These are phyloP conservation scores for Vulpes ferrilata DNA, from an alignment of 2,113 vertebrate species.

Conservation along the genomic window DNA sequence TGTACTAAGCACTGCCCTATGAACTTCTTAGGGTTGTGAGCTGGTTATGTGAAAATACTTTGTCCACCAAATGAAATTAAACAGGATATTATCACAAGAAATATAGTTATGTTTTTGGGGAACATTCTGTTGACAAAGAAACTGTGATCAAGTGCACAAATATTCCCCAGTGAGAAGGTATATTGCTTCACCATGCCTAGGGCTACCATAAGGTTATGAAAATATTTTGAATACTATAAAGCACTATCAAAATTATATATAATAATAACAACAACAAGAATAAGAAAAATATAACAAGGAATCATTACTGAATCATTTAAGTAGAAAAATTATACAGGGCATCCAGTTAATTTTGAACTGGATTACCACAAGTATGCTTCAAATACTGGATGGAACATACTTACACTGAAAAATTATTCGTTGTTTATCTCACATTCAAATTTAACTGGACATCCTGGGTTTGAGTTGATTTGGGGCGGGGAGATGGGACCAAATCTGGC, in stretches of 20 bases:
- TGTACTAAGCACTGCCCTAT: background rate
- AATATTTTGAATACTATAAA: background rate
- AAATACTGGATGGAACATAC: background rate
- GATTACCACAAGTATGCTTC: background rate
- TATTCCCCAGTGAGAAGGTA: background rate
- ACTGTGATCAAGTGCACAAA: background rate
- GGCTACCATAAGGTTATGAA: background rate
- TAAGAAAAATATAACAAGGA: background rate
- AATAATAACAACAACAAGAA: background rate
- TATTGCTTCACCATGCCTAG: background rate
- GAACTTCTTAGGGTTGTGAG: background rate
- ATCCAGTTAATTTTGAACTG: conserved; percentile 17
- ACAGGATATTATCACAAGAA: background rate
- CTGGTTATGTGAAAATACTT: background rate
- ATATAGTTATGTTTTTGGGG: background rate
- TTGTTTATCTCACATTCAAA: background rate
- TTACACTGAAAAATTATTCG: background rate
- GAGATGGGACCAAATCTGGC: background rate
- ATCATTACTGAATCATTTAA: background rate
- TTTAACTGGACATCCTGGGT: background rate
- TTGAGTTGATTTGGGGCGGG: background rate
- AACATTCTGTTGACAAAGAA: conserved; percentile 10
- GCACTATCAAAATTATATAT: background rate
- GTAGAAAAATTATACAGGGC: background rate
- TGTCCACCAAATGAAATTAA: conserved; percentile 13